These are phyloP conservation scores for Nomada ruficornis DNA, from an alignment of 2,888 invertebrate species.

Conservation along the genomic window DNA sequence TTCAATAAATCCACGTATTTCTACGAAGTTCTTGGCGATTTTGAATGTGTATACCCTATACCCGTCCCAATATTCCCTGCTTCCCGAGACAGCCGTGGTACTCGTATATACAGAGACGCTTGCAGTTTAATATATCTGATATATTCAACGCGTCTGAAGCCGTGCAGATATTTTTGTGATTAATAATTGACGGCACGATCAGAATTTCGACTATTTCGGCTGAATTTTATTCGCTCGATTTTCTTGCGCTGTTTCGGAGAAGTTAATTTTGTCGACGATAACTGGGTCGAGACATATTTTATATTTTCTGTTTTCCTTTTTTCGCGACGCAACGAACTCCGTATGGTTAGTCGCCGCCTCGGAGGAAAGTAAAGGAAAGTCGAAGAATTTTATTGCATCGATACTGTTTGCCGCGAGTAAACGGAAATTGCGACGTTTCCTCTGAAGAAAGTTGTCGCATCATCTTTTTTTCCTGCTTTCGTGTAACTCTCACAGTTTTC, in stretches of 20 bases:
- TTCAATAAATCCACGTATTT: constrained; percentile 84
- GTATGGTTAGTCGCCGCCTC: not conserved
- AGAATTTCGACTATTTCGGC: too few relatives aligned
- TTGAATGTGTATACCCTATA: not conserved
- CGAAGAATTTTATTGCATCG: constrained; percentile 4
- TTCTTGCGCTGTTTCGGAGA: too few relatives aligned
- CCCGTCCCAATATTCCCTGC: not conserved
- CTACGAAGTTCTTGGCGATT: constrained; percentile 73
- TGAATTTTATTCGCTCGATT: too few relatives aligned
- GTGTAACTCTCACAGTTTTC: not conserved
- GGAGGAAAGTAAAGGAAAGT: not conserved
- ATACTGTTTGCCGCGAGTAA: constrained; percentile 30
- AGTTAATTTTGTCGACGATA: too few relatives aligned
- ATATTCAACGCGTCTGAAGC: too few relatives aligned
- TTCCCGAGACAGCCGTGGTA: not conserved
- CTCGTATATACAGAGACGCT: not conserved
- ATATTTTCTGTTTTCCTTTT: too few relatives aligned
- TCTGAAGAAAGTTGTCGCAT: constrained; percentile 4
- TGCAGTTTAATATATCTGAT: too few relatives aligned
- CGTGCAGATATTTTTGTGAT: too few relatives aligned
- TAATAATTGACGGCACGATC: too few relatives aligned
- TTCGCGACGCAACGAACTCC: too few relatives aligned
- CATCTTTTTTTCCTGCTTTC: not conserved
- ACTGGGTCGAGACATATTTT: too few relatives aligned
- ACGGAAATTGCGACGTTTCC: constrained; percentile 26